Base-by-base conservation (phyloP, 2,113 vertebrate species). In the Felis catus region DNA sequence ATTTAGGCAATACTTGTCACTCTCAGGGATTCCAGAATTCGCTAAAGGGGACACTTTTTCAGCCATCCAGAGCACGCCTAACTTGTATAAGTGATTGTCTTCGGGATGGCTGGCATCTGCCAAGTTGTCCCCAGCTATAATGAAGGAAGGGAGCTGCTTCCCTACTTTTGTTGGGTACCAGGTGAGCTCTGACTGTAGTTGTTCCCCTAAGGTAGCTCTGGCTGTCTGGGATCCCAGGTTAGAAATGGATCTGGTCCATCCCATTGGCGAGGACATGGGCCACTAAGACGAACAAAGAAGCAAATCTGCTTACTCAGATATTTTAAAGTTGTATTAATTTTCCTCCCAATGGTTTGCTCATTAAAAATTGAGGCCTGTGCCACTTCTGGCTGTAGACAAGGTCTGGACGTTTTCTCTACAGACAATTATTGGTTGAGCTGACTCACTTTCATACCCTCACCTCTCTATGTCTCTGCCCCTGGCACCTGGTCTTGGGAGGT, bases 321-420 rank as follows among this genome's bases (percentile, higher is more conserved):
- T 78, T 91, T 95, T 61, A 15, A 39, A 87, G 31, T 93, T 91
- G 31, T 33, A 8, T 84, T 97, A 93, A 80, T 96, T 97, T 97
- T 80, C 70, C 15, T 96, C 25, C 16, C 45, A 66, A 11, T 53
- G 74, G 48, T 94, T 96, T 73, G 41, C 76, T 87, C 58, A 41
- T 85, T 96, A 74, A 89, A 81, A 81, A 31, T 33, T 10, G 53
- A 74, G 45, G 14, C 31, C 29, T 65, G 21, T 86, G 58, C 80
- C 71, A 76, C 21, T 23, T 36, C 68, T 85, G 74, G 91, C 74
- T 86, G 27, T 4, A 73, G 66, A 31, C 11, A 41, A 68, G 88
- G 53, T 29, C 39, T 48, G 70, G 92, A 80, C 39, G 8, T 91
- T 90, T 51, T 91, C 36, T 31, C n/a, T n/a, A 33, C 61, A 41